Evolutionary conservation across 2,113 vertebrate genomes (phyloP).

Genomic region (Chionomys nivalis): DNA sequence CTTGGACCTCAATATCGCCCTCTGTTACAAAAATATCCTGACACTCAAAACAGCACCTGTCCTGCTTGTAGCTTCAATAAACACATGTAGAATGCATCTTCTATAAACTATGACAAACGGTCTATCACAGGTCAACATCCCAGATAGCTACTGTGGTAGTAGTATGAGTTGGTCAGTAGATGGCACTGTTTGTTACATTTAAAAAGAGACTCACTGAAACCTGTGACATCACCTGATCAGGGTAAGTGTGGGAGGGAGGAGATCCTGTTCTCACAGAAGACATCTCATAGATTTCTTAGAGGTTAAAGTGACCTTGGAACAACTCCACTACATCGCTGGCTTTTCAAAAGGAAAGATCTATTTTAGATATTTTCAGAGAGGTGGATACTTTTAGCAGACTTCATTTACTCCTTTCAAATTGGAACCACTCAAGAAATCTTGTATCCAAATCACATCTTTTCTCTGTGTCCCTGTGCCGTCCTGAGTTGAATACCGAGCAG

Average conservation of each 20-base stretch:
- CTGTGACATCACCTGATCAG: slow-evolving; percentile 18
- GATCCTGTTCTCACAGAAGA: background rate
- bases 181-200: slow-evolving; percentile 75
- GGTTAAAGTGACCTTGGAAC: slow-evolving; percentile 50
- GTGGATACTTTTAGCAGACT: slow-evolving; percentile 43
- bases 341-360: slow-evolving; percentile 42
- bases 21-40: background rate
- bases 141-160: background rate
- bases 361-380: slow-evolving; percentile 36
- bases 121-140: background rate
- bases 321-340: background rate
- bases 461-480: background rate
- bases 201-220: background rate
- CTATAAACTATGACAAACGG: background rate
- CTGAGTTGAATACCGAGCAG: slow-evolving; percentile 21
- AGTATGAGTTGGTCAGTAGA: slow-evolving; percentile 70
- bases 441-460: background rate
- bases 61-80: background rate
- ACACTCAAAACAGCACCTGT: background rate
- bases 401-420: slow-evolving; percentile 25
- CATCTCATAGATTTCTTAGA: background rate
- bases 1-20: background rate
- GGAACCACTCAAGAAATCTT: slow-evolving; percentile 14
- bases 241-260: background rate
- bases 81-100: background rate